Percentiles rank a stretch among this genome's conserved stretches.
phyloP scores from a whole-genome alignment of 2,113 vertebrate genomes.

The Orycteropus afer region DNA sequence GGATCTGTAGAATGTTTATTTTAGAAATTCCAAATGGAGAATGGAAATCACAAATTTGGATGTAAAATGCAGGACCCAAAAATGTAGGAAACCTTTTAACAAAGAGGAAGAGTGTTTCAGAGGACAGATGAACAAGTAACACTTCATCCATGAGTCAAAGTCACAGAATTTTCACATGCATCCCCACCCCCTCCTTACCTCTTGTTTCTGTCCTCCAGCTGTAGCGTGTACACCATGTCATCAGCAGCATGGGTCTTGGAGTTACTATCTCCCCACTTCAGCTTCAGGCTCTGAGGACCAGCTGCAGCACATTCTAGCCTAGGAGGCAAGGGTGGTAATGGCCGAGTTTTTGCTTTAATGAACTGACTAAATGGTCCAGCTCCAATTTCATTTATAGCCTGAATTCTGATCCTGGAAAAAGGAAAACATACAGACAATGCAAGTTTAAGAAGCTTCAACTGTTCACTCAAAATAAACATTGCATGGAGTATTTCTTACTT shows the following conservation, averaged over 20 bases:
- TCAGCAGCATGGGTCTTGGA: conserved; percentile 88
- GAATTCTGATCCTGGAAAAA: conserved; percentile 91
- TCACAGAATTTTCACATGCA: accelerated
- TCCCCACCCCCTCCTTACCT: conserved; percentile 83
- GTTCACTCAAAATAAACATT: background rate
- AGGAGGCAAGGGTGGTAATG: conserved; percentile 94
- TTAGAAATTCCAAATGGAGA: background rate
- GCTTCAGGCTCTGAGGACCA: conserved; percentile 97
- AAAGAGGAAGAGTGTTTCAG: background rate
- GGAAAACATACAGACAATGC: background rate
- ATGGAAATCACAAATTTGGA: background rate
- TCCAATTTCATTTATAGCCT: conserved; percentile 96
- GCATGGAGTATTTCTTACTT: background rate
- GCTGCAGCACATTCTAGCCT: conserved; percentile 95
- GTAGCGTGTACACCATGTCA: conserved; percentile 93
- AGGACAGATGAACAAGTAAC: background rate
- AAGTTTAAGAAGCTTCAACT: background rate
- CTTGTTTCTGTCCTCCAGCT: conserved; percentile 96
- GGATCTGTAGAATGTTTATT: background rate
- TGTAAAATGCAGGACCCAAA: background rate
- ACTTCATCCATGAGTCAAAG: accelerated
- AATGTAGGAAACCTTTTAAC: background rate
- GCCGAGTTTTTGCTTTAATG: conserved; percentile 93
- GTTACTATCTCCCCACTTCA: conserved; percentile 96
- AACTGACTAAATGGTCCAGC: conserved; percentile 92